Base-by-base conservation (phyloP, 2,888 invertebrate species). In the Mantis religiosa region DNA sequence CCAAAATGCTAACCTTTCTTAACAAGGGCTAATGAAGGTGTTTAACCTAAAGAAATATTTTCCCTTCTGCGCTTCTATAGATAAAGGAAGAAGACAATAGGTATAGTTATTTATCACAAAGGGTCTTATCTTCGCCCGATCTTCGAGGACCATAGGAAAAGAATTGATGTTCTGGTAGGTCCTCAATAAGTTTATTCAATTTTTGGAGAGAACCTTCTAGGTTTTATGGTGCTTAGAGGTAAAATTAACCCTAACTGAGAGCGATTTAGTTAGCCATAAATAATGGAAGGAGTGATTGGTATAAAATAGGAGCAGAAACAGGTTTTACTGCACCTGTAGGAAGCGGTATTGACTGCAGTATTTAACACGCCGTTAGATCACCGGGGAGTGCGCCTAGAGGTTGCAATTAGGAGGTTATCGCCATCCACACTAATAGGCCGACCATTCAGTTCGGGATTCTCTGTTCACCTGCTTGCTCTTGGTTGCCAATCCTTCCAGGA, bases 171-270 rank as follows among this genome's bases (percentile, higher is more conserved):
- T 6, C 54, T 71, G 54, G 54, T 71, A 25, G 54, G 54, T 20
- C 54, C 4, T 20, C 0, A 20, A 25, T 20, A 71, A 71, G 54
- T 20, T 71, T 71, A 71, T 71, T 71, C 54, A 71, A 71, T 71
- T 71, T 54, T 71, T 15, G 54, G 54, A 71, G 54, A 71, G 20
- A 71, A 71, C 54, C 54, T 71, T 71, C 54, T 25, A 20, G 6
- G 20, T 71, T 71, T 71, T 25, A 25, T 71, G 54, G 54, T 85
- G 85, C 71, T 71, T 27, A 85, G 71, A 85, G 54, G 28, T 85
- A 85, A 85, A 85, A 85, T 85, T 85, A 85, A 85, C 71, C 85
- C 4, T 47, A 28, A 28, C 54, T 85, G 71, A 85, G 71, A 85
- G 54, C 47, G 71, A 71, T 85, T 85, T 54, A 85, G 71, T 14